Base-by-base conservation (phyloP, 2,888 invertebrate genomes). In the Cosmia trapezina region DNA sequence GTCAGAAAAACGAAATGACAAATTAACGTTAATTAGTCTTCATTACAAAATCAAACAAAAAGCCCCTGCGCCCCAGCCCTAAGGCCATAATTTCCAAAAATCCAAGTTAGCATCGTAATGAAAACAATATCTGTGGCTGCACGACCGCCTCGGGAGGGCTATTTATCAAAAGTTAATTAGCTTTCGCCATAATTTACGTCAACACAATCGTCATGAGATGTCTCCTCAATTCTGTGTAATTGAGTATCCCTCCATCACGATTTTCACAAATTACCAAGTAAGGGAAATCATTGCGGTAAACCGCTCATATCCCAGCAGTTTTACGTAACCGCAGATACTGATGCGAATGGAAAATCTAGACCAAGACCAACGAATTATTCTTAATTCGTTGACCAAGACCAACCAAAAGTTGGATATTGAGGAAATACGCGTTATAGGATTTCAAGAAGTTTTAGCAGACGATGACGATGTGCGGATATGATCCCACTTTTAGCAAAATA, bases 231-330 rank as follows among this genome's bases (percentile, higher is more conserved):
- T 76, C 60, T 41, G 68, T 76, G 61, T 79, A 84, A 81, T 73
- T 80, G 77, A 78, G 81, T 83, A 74, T 75, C 70, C 71, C 67
- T 64, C 72, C 75, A 75, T 73, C 62, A 78, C 66, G 70, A 80
- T 76, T 76, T 73, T 76, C 60, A 73, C 74, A 83, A 83, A 83
- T 75, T 71, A 70, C 70, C 49, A 71, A 68, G 61, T 67, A 67
- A 78, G 61, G 77, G 80, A 88, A 85, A 88, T 86, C 84, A 83
- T 83, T 90, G 91, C 89, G 89, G 90, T 86, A 83, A 86, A 81
- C 84, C 81, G 68, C 73, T 83, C 69, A 78, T 84, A 87, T 86
- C 85, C 74, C 75, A 83, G 85, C 66, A 85, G 79, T 80, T 89
- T 91, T 88, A 89, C 85, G 87, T 85, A 89, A 90, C 85, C 87